Evolutionary conservation across 2,888 invertebrate species (phyloP), one percentile per base, ranked within the genome.

Genomic region (Dicranocentrus wangi): DNA sequence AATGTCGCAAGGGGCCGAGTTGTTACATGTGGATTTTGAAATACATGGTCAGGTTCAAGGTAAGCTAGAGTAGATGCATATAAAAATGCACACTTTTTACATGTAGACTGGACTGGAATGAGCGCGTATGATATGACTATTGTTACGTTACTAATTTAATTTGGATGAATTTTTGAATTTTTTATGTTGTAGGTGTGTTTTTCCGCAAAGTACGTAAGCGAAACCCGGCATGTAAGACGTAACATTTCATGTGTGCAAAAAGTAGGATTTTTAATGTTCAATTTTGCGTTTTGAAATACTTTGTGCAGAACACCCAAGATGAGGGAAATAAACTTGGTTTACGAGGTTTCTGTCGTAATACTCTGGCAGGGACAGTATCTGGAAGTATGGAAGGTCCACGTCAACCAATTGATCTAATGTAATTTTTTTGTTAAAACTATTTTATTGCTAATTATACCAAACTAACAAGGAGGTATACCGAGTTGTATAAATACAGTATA

Each of bases 341-440:
- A 1, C 90, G 90, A 82, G 94, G 94, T 13, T 94, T 93, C 93
- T 93, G 93, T 87, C 92, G 91, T 90, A 94, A 94, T 87, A 94
- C 94, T 0, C 87, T 89, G 0, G 87, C 90, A 39, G 93, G 92
- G 5, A 93, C 93, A 0, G 94, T 94, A 0, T 89, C 91, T 21
- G 94, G 94, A 1, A 90, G 91, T 73, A 87, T 93, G 85, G 91
- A 94, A 88, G 94, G 94, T n/a, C 90, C 91, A 1, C 84, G 88
- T 28, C 88, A 89, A 0, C 91, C 91, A 88, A 88, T 94, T 61
- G 89, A 91, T 32, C 88, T 91, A 85, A 94, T 94, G 93, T 88
- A 82, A 85, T 86, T n/a, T n/a, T n/a, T n/a, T n/a, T n/a, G n/a
- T n/a, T n/a, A n/a, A n/a, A n/a, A n/a, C n/a, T n/a, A n/a, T n/a